Base-by-base conservation (phyloP, 2,888 invertebrate genomes). In the Pseudeuparius sepicola region DNA sequence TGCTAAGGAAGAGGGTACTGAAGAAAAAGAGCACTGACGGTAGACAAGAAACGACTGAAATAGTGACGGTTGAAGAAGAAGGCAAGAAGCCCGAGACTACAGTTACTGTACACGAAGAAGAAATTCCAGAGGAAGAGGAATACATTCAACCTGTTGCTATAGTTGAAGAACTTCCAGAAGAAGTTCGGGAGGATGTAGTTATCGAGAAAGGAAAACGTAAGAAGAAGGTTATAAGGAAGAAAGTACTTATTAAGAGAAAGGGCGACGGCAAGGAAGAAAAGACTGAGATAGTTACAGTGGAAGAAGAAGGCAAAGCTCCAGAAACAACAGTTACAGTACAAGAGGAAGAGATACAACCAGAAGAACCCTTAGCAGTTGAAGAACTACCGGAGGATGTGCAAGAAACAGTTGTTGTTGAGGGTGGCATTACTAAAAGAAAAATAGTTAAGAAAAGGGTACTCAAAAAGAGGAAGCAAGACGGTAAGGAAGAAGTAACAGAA, bases 341-440 rank as follows among this genome's bases (percentile, higher is more conserved):
- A 39, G n/a, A n/a, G n/a, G n/a, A n/a, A n/a, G n/a, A n/a, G n/a
- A n/a, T n/a, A n/a, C 31, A 34, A 18, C 42, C 46, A 32, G 41
- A 46, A 32, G 30, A 24, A 26, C 15, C 14, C 4, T 20, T 16
- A 7, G 17, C 6, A 16, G 11, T 37, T 23, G 28, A 44, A 35
- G 46, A 50, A 39, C 31, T 47, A 10, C 48, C 50, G 5, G 46
- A 52, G 39, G 42, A 44, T 15, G 32, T 52, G 3, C 38, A 52
- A 35, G 64, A 63, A 54, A 64, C 67, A 15, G 37, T 39, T 40
- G 59, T 63, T 42, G 63, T 65, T 1, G 51, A 42, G 3, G 49
- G 40, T 24, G 42, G 42, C 14, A 37, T 37, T 16, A 31, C 31
- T 6, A 37, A 30, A 30, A 52, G 61, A 45, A 49, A 58, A 42